Percentiles rank a stretch among this genome's conserved stretches.
Evolutionary conservation across 64 coral and sea anemone genomes (phyloP).

Genomic region (Montipora capricornis): DNA sequence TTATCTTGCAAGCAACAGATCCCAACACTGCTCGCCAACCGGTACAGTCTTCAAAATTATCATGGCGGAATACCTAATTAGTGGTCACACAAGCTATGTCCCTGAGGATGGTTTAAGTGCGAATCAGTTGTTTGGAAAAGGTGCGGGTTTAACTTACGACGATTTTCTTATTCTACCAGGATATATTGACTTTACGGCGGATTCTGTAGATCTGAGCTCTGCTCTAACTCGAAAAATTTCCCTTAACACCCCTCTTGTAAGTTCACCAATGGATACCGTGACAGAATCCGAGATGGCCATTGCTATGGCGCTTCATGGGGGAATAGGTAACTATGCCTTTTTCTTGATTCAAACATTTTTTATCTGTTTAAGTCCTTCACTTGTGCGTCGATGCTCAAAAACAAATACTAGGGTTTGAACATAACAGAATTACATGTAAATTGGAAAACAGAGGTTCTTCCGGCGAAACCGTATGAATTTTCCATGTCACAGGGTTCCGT

Average conservation of each 20-base stretch:
- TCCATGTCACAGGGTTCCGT: no score
- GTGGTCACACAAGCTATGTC: conserved; percentile 89
- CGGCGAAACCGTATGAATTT: no score
- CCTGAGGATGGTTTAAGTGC: conserved; percentile 85
- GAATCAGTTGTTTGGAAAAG: conserved; percentile 58
- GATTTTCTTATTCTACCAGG: conserved; percentile 93
- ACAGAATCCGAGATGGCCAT: conserved; percentile 95
- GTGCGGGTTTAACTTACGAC: conserved; percentile 85
- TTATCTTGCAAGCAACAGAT: neutral
- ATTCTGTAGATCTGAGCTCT: conserved; percentile 80
- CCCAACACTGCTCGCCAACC: neutral
- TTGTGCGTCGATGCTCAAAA: no score
- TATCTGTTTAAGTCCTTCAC: no score
- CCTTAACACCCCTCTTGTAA: conserved; percentile 85
- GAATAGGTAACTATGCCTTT: conserved; percentile 66
- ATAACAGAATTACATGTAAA: no score
- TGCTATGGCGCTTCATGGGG: conserved; percentile 81
- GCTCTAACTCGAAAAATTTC: conserved; percentile 77
- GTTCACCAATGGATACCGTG: conserved; percentile 94
- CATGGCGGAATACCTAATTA: conserved; percentile 83
- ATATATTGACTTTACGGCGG: conserved; percentile 87
- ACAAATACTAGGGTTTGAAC: no score
- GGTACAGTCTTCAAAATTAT: neutral
- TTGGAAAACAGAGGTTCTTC: no score
- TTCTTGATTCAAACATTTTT: no score